phyloP scores from a whole-genome alignment of 2,888 invertebrate genomes.

The Zaprionus lineosus region DNA sequence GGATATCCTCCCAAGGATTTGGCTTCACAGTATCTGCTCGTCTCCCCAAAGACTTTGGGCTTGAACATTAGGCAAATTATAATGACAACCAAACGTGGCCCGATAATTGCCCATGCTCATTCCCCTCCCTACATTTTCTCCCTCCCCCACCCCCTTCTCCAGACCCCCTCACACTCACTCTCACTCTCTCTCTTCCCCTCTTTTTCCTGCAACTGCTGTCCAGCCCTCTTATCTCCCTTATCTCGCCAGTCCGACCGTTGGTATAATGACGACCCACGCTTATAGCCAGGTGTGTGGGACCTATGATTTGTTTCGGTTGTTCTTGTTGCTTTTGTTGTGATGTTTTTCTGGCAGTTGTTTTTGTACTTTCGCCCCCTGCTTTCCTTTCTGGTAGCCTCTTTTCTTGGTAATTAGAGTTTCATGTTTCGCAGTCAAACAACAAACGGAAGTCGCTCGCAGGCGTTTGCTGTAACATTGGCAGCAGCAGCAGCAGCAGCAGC shows the following conservation, averaged over 20 bases:
- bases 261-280: no score
- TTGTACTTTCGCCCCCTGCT: background rate
- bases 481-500: background rate
- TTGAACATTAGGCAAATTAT: constrained; percentile 14
- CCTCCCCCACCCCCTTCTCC: no score
- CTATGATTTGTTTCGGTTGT: constrained; percentile 5
- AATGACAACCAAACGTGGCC: constrained; percentile 34
- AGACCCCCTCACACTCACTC: no score
- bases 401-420: constrained; percentile 73
- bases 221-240: no score
- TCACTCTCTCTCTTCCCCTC: no score
- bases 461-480: constrained; percentile 33
- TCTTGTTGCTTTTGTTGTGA: background rate
- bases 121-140: background rate
- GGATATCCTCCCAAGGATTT: constrained; percentile 10
- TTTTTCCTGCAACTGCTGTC: no score
- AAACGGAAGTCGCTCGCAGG: constrained; percentile 63
- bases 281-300: constrained; percentile 27
- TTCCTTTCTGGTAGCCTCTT: constrained; percentile 41
- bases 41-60: constrained; percentile 1
- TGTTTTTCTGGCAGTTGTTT: background rate
- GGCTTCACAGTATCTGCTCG: no score
- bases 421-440: constrained; percentile 62
- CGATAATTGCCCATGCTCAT: constrained; percentile 23
- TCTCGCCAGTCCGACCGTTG: no score